Evolutionary conservation across 2,888 invertebrate genomes (phyloP).

Genomic region (Lampropteryx suffumata): DNA sequence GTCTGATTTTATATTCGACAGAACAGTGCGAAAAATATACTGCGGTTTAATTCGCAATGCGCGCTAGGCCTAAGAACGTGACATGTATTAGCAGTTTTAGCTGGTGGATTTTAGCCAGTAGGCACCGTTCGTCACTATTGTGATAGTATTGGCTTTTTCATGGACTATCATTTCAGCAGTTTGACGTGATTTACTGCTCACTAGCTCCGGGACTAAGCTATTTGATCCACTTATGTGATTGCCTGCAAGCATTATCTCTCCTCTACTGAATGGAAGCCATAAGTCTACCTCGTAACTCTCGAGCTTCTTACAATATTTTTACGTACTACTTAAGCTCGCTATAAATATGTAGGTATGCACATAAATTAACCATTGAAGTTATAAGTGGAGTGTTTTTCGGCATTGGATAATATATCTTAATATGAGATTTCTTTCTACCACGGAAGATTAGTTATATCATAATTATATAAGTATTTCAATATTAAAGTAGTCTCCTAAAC

Average conservation of each 20-base stretch:
- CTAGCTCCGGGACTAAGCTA: conserved; percentile 38
- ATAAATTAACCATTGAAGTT: conserved; percentile 54
- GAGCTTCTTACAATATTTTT: conserved; percentile 72
- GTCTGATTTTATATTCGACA: too few relatives aligned
- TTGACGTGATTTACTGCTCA: conserved; percentile 1
- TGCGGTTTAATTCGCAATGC: too few relatives aligned
- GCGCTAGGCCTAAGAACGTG: too few relatives aligned
- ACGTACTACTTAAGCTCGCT: conserved; percentile 55
- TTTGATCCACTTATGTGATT: conserved; percentile 83
- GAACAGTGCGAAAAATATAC: too few relatives aligned
- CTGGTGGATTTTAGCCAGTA: too few relatives aligned
- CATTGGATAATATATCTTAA: conserved; percentile 20
- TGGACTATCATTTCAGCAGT: too few relatives aligned
- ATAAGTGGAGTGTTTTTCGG: conserved; percentile 34
- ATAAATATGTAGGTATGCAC: conserved; percentile 58
- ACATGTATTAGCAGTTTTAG: too few relatives aligned
- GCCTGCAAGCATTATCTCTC: conserved; percentile 82
- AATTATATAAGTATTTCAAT: too few relatives aligned
- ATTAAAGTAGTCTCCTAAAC: too few relatives aligned
- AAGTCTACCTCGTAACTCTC: conserved; percentile 80
- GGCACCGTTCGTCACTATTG: too few relatives aligned
- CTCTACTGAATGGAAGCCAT: conserved; percentile 77
- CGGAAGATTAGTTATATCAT: background rate
- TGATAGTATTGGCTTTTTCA: too few relatives aligned
- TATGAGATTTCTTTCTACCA: conserved; percentile 17